These are phyloP conservation scores for Rhodophaea formosa DNA, from an alignment of 2,888 invertebrate species.

Conservation along the genomic window DNA sequence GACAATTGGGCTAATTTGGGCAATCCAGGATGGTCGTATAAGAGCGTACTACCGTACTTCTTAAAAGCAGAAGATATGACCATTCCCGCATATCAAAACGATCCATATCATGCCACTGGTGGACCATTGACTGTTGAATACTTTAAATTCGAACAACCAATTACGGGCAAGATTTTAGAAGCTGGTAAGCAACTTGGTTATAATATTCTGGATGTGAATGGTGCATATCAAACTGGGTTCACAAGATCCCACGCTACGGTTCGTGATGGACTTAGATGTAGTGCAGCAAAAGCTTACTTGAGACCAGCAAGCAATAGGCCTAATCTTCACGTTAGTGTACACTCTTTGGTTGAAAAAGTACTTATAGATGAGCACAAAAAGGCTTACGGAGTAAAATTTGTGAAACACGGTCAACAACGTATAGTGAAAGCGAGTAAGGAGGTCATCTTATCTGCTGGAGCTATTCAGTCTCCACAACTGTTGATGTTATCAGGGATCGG, in stretches of 20 bases:
- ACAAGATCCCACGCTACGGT: slow-evolving; percentile 89
- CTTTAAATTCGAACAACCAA: slow-evolving; percentile 85
- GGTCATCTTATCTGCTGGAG: slow-evolving; percentile 92
- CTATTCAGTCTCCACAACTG: slow-evolving; percentile 91
- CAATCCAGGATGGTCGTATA: slow-evolving; percentile 89
- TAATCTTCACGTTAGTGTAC: slow-evolving; percentile 87
- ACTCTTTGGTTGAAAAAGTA: slow-evolving; percentile 85
- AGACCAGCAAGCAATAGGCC: slow-evolving; percentile 83
- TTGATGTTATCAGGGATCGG: slow-evolving; percentile 93
- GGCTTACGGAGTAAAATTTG: slow-evolving; percentile 85
- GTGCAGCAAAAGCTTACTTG: slow-evolving; percentile 91
- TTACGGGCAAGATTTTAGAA: slow-evolving; percentile 85
- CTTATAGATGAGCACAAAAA: slow-evolving; percentile 82
- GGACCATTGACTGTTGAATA: slow-evolving; percentile 89
- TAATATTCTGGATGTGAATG: slow-evolving; percentile 87
- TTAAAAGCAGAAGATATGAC: slow-evolving; percentile 89
- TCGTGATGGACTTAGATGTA: slow-evolving; percentile 89
- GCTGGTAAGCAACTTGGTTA: slow-evolving; percentile 88
- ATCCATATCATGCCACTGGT: slow-evolving; percentile 84
- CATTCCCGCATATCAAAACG: slow-evolving; percentile 81
- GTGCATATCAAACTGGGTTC: slow-evolving; percentile 89
- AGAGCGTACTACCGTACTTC: slow-evolving; percentile 88
- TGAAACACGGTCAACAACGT: slow-evolving; percentile 76
- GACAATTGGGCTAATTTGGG: slow-evolving; percentile 91
- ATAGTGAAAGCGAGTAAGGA: slow-evolving; percentile 85